phyloP scores from a whole-genome alignment of 1,140 invertebrate species.

The Neotoxoptera formosana region DNA sequence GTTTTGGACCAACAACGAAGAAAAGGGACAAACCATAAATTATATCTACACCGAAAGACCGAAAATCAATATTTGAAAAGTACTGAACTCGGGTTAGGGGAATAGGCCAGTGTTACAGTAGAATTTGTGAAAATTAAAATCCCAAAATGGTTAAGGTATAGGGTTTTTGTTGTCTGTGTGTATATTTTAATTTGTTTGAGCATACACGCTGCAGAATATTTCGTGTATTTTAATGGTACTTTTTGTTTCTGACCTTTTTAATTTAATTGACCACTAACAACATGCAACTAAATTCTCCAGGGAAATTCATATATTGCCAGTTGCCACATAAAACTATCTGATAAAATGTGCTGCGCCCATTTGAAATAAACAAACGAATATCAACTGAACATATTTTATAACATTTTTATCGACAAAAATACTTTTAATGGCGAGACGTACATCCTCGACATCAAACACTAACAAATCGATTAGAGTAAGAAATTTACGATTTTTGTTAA shows the following conservation, averaged over 20 bases:
- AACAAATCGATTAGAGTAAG: neutral
- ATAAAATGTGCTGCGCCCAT: neutral
- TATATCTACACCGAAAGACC: constrained; percentile 31
- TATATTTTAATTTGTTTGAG: constrained; percentile 24
- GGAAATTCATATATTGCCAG: neutral
- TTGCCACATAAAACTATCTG: neutral
- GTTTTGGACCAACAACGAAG: constrained; percentile 12
- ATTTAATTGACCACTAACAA: constrained; percentile 19
- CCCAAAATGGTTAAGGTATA: neutral
- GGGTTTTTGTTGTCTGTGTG: neutral
- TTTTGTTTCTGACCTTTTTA: constrained; percentile 22
- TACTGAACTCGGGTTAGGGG: neutral
- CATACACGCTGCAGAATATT: neutral
- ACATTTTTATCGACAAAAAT: neutral
- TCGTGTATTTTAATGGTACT: neutral
- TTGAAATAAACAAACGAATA: neutral
- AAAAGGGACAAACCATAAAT: constrained; percentile 39
- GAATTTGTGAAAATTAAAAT: constrained; percentile 18
- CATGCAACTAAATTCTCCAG: constrained; percentile 28
- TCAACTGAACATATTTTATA: neutral
- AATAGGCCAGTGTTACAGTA: neutral
- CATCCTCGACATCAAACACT: neutral
- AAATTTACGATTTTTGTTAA: neutral
- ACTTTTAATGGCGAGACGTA: too few relatives aligned
- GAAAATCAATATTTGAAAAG: constrained; percentile 54